Evolutionary conservation across 1,140 invertebrate genomes (phyloP).

Genomic region (Platyura marginata): DNA sequence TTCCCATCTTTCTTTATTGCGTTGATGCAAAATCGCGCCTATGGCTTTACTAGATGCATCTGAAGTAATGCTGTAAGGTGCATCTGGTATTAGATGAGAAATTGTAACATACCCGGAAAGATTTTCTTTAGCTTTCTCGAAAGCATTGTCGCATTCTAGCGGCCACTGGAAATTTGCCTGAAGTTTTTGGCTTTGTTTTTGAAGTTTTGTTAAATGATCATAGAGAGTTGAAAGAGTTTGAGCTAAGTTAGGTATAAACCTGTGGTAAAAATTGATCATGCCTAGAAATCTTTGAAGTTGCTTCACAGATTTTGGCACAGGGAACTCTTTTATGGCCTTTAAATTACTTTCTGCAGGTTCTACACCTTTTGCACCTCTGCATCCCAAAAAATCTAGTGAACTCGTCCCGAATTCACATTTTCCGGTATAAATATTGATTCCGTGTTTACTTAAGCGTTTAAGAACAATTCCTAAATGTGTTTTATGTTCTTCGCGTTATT

Average conservation of each 20-base stretch:
- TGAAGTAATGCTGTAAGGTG: slow-evolving; percentile 7
- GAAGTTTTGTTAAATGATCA: slow-evolving; percentile 6
- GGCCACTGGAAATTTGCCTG: slow-evolving; percentile 15
- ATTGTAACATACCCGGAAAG: slow-evolving; percentile 12
- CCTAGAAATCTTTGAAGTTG: slow-evolving; percentile 23
- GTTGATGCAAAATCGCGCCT: slow-evolving; percentile 21
- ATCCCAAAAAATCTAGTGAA: slow-evolving; percentile 12
- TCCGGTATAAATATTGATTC: slow-evolving; percentile 10
- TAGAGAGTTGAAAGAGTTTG: slow-evolving; percentile 10
- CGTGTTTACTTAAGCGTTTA: slow-evolving; percentile 7
- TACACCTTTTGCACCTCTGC: slow-evolving; percentile 9
- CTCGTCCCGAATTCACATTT: slow-evolving; percentile 13
- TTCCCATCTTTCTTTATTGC: slow-evolving; percentile 8
- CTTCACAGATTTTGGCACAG: slow-evolving; percentile 12
- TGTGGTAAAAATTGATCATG: slow-evolving; percentile 22
- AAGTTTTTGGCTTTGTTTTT: slow-evolving; percentile 11
- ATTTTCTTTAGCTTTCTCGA: slow-evolving; percentile 20
- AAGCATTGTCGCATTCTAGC: slow-evolving; percentile 11
- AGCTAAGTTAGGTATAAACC: slow-evolving; percentile 13
- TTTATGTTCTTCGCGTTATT: slow-evolving; percentile 11
- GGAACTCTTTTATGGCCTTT: slow-evolving; percentile 8
- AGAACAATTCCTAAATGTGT: slow-evolving; percentile 11
- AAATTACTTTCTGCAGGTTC: slow-evolving; percentile 1
- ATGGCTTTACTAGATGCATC: slow-evolving; percentile 22
- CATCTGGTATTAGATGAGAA: slow-evolving; percentile 9